Evolutionary conservation across 2,888 invertebrate species (phyloP).

Genomic region (Cantharis nigra): DNA sequence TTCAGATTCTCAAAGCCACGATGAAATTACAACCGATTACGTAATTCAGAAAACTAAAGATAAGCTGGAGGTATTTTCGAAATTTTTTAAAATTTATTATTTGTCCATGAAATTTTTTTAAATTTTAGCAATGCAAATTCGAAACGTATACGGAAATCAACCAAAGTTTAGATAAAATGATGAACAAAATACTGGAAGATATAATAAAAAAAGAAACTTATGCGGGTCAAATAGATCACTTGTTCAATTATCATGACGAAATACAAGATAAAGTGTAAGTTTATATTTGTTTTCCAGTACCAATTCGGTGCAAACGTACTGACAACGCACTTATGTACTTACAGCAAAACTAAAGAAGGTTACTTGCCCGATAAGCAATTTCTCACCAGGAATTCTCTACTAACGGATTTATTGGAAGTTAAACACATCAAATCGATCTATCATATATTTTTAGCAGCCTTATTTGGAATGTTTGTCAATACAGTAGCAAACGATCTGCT

Average conservation of each 20-base stretch:
- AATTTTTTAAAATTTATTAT: background rate
- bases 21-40: constrained; percentile 1
- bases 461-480: constrained; percentile 74
- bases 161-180: constrained; percentile 15
- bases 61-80: constrained; percentile 12
- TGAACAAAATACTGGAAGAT: constrained; percentile 2
- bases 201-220: constrained; percentile 2
- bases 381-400: constrained; percentile 73
- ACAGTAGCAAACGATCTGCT: constrained; percentile 74
- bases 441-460: constrained; percentile 80
- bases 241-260: constrained; percentile 12
- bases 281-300: background rate
- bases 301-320: constrained; percentile 1
- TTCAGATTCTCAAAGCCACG: background rate
- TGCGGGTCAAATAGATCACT: background rate
- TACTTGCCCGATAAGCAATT: constrained; percentile 68
- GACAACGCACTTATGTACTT: constrained; percentile 1
- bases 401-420: constrained; percentile 77
- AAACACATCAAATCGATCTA: constrained; percentile 83
- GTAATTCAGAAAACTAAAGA: constrained; percentile 8
- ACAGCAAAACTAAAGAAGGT: constrained; percentile 14
- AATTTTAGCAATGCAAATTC: constrained; percentile 1
- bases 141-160: constrained; percentile 8
- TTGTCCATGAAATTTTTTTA: background rate
- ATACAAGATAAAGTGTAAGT: constrained; percentile 18